Conservation (phyloP, 2,888 invertebrate species). For the Anoplius nigerrimus region DNA sequence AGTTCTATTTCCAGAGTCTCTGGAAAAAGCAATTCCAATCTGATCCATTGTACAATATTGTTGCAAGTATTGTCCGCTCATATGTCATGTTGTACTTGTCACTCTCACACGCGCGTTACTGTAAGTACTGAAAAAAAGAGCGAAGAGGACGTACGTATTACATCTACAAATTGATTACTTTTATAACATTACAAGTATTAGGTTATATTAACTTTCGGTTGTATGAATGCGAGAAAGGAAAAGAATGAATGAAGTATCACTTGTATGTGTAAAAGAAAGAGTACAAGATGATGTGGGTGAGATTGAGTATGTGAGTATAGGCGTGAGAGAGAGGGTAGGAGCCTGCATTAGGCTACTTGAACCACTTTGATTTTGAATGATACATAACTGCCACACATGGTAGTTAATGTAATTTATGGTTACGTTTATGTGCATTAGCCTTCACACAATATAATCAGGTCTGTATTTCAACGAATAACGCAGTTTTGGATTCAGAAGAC, state of each 20-base stretch:
- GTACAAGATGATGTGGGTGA: neutral
- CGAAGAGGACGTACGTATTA: slow-evolving; percentile 74
- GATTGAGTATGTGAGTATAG: slow-evolving; percentile 24
- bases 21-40: slow-evolving; percentile 75
- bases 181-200: slow-evolving; percentile 69
- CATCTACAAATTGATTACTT: slow-evolving; percentile 70
- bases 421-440: too few relatives aligned
- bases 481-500: slow-evolving; percentile 60
- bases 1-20: slow-evolving; percentile 76
- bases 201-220: slow-evolving; percentile 56
- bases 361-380: neutral
- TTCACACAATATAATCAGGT: slow-evolving; percentile 20
- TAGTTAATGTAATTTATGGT: too few relatives aligned
- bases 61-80: slow-evolving; percentile 73
- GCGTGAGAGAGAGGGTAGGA: neutral
- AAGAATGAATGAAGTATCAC: neutral
- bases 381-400: neutral
- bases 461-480: slow-evolving; percentile 69
- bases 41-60: slow-evolving; percentile 74
- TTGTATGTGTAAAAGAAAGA: neutral
- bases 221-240: neutral
- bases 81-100: slow-evolving; percentile 73
- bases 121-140: slow-evolving; percentile 71
- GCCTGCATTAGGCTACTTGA: too few relatives aligned
- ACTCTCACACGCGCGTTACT: slow-evolving; percentile 73